A percentile compares a stretch with the other conserved stretches of the same genome.
Evolutionary conservation across 2,797 vertebrate species (phyloP).

Genomic region (Diplodus puntazzo): DNA sequence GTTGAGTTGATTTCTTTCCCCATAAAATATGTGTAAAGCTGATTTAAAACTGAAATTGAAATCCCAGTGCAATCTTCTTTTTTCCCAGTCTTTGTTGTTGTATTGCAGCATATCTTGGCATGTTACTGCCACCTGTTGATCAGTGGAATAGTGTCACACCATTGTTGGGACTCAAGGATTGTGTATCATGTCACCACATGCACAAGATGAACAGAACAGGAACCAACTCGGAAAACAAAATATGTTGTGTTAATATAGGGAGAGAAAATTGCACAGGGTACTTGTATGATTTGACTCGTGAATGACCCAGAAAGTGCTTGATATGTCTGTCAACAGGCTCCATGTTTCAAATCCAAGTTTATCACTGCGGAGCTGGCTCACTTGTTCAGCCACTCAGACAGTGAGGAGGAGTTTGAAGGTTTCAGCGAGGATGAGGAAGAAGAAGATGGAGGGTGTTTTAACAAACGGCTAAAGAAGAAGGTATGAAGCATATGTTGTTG

Average conservation of each 20-base stretch:
- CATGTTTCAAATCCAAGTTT: constrained; percentile 84
- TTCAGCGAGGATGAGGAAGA: constrained; percentile 84
- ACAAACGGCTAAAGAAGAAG: constrained; percentile 67
- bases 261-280: no score
- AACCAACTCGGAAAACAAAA: not conserved
- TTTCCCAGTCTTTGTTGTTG: not conserved
- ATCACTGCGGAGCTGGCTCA: constrained; percentile 88
- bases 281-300: not conserved
- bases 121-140: not conserved
- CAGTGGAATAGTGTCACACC: not conserved
- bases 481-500: constrained; percentile 54
- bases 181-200: not conserved
- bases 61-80: not conserved
- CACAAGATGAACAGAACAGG: not conserved
- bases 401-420: constrained; percentile 91
- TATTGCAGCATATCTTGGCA: not conserved
- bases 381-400: constrained; percentile 93
- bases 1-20: not conserved
- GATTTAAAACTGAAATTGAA: no score
- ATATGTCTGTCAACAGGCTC: constrained; percentile 73
- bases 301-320: not conserved
- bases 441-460: constrained; percentile 36
- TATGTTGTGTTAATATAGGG: no score
- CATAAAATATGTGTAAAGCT: not conserved
- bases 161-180: not conserved